Conservation (phyloP, 2,888 invertebrate genomes). For the Anthoptus insignis region DNA sequence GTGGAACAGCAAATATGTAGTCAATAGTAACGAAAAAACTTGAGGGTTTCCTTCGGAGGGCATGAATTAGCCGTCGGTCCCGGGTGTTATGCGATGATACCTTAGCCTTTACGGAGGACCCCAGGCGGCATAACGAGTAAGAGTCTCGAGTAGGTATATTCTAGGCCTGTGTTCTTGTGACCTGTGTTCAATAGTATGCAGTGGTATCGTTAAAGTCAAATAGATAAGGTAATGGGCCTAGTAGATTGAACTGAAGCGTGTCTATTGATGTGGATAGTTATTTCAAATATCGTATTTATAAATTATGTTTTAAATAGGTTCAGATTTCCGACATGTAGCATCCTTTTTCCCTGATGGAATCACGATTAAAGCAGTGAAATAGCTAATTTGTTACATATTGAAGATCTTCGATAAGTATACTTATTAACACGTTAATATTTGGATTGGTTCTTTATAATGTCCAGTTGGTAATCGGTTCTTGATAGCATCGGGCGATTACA, state of each 20-base stretch:
- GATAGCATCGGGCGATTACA: constrained; percentile 35
- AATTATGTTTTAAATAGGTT: background rate
- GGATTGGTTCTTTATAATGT: constrained; percentile 28
- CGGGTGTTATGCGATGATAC: no score
- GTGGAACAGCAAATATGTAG: no score
- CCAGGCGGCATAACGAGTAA: no score
- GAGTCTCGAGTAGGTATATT: no score
- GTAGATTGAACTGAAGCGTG: background rate
- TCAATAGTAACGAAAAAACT: no score
- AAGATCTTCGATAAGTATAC: constrained; percentile 3
- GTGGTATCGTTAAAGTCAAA: no score
- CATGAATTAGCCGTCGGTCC: no score
- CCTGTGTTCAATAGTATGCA: no score
- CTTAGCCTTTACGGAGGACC: no score
- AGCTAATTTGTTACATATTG: background rate
- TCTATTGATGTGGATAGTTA: constrained; percentile 3
- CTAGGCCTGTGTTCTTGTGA: no score
- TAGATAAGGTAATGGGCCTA: background rate
- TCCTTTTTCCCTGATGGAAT: background rate
- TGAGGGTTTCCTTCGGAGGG: no score
- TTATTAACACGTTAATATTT: constrained; percentile 19
- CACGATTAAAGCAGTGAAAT: background rate
- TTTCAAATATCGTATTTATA: background rate
- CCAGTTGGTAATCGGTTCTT: constrained; percentile 31
- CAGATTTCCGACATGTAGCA: background rate